Conservation (phyloP, 2,797 vertebrate species). For the Myotis planiceps region DNA sequence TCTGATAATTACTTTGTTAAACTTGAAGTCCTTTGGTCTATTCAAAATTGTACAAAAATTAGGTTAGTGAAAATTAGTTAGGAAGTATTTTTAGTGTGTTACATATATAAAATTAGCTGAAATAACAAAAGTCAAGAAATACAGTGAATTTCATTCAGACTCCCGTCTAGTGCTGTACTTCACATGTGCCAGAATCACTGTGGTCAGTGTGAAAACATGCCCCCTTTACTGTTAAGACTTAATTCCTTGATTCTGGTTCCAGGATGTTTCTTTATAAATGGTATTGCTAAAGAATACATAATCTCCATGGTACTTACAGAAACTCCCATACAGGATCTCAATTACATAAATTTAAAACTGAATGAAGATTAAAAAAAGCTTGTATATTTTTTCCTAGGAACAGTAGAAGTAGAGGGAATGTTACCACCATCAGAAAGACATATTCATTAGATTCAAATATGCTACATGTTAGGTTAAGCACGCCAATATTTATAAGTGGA, state of each 20-base stretch:
- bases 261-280: not conserved
- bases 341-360: not conserved
- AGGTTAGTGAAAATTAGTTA: not conserved
- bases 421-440: not conserved
- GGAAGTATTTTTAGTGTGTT: not conserved
- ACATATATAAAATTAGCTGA: constrained; percentile 10
- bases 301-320: not conserved
- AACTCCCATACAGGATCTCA: not conserved
- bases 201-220: not conserved
- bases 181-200: not conserved
- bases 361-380: not conserved
- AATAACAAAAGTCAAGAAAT: constrained; percentile 28
- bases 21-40: not conserved
- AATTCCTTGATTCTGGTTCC: not conserved
- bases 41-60: constrained; percentile 10
- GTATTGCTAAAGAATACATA: not conserved
- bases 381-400: constrained; percentile 18
- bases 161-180: not conserved
- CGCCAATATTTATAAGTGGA: not conserved
- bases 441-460: not conserved
- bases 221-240: not conserved
- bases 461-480: not conserved
- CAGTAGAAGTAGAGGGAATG: not conserved
- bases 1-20: constrained; percentile 25
- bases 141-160: not conserved